Conservation (phyloP, 2,113 vertebrate genomes). For the Oncorhynchus gorbuscha region DNA sequence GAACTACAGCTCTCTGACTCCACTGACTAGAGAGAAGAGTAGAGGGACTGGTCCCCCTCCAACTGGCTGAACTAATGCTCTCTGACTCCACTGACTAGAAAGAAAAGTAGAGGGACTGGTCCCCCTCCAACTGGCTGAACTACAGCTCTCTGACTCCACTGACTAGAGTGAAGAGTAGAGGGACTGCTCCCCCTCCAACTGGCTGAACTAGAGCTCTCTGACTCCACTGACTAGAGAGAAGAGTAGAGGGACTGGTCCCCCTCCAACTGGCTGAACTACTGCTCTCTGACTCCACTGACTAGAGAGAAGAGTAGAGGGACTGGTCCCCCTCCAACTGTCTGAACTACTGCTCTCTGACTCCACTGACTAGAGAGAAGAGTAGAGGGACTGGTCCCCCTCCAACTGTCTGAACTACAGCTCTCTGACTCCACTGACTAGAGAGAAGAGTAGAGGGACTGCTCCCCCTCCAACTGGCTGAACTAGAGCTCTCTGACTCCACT, state of each 20-base stretch:
- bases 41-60: background rate
- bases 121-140: no score
- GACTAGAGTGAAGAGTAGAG: no score
- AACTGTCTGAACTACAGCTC: background rate
- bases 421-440: slow-evolving; percentile 49
- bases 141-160: no score
- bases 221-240: slow-evolving; percentile 47
- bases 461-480: background rate
- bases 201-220: background rate
- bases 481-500: slow-evolving; percentile 41
- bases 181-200: background rate
- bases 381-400: background rate
- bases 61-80: background rate
- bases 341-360: slow-evolving; percentile 13
- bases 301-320: no score
- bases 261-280: no score
- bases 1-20: no score
- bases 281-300: no score
- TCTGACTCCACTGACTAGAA: slow-evolving; percentile 50
- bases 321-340: background rate
- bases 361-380: slow-evolving; percentile 42
- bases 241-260: no score
- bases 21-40: no score
- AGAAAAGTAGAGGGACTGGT: no score
- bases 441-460: background rate